phyloP scores from a whole-genome alignment of 2,113 vertebrate genomes.

The Hemichromis elongatus region DNA sequence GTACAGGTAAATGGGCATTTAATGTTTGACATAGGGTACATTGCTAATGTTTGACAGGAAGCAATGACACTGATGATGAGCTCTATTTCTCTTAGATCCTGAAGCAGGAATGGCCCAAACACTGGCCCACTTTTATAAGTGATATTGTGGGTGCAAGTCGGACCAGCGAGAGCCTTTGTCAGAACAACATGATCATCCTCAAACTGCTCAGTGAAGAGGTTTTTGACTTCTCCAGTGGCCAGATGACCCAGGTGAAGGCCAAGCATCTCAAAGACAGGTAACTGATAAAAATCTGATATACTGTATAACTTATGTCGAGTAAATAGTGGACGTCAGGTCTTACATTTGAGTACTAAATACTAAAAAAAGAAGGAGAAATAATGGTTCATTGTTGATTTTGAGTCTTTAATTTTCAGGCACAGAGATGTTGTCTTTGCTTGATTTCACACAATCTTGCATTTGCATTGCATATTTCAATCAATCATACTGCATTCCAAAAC shows the following conservation, averaged over 20 bases:
- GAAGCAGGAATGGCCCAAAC: constrained; percentile 99
- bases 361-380: background rate
- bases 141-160: constrained; percentile 97
- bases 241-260: constrained; percentile 98
- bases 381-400: background rate
- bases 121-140: constrained; percentile 98
- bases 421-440: background rate
- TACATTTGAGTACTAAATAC: background rate
- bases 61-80: background rate
- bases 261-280: constrained; percentile 99
- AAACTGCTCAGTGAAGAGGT: constrained; percentile 99
- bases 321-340: background rate
- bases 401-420: background rate
- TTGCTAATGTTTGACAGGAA: too few species aligned
- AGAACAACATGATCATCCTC: constrained; percentile 98
- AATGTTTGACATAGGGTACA: background rate
- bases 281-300: constrained; percentile 7
- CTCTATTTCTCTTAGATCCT: constrained; percentile 78
- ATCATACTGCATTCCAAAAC: background rate
- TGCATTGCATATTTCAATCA: rapidly evolving
- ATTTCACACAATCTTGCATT: rapidly evolving
- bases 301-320: background rate
- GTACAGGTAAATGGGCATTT: constrained; percentile 81
- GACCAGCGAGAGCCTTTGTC: constrained; percentile 96
- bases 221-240: constrained; percentile 98